Percentiles rank a stretch among this genome's conserved stretches.
Conservation (phyloP, 2,888 invertebrate genomes). For the Tipula lateralis region DNA sequence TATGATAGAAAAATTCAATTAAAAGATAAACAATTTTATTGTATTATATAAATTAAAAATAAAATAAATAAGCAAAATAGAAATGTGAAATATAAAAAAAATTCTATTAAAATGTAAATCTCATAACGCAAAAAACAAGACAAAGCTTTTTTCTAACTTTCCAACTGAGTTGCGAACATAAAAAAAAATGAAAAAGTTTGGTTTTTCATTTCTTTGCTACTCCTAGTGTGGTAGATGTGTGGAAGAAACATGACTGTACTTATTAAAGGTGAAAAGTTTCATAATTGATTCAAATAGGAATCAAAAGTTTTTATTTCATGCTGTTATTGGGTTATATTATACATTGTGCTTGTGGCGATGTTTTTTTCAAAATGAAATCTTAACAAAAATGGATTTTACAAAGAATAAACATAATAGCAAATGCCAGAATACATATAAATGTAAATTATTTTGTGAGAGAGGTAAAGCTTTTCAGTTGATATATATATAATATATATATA, state of each 20-base stretch:
- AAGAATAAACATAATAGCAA: background rate
- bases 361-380: background rate
- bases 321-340: constrained; percentile 19
- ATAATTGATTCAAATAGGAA: background rate
- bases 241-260: background rate
- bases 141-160: background rate
- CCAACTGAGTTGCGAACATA: constrained; percentile 9
- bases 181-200: background rate
- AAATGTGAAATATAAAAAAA: constrained; percentile 3
- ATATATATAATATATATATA: too few relatives aligned
- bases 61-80: background rate
- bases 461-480: too few relatives aligned
- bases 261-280: background rate
- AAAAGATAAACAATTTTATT: background rate
- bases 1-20: constrained; percentile 11
- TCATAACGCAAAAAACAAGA: background rate
- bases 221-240: background rate
- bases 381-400: background rate
- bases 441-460: too few relatives aligned
- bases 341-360: background rate
- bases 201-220: background rate
- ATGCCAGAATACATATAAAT: background rate
- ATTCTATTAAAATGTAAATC: background rate
- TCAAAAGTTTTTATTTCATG: background rate
- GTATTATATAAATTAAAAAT: background rate